Conservation (phyloP, 1,140 invertebrate genomes). For the Euglossa dilemma region DNA sequence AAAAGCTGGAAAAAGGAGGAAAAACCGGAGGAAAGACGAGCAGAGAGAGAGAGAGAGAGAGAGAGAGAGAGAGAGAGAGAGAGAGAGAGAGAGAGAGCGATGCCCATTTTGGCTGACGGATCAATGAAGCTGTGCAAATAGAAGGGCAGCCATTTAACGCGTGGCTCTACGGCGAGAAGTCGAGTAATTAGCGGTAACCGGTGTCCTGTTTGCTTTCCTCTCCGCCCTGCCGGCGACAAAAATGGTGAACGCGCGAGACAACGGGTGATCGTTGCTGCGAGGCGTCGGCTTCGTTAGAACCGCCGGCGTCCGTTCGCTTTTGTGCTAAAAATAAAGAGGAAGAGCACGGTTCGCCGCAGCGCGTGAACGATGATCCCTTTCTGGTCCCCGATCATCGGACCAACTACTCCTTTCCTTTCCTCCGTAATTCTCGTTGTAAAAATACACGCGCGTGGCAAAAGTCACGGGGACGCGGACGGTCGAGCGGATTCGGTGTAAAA, state of each 20-base stretch:
- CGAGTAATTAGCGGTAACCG: constrained; percentile 44
- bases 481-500: neutral
- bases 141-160: neutral
- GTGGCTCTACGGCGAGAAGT: constrained; percentile 18
- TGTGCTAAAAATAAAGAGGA: constrained; percentile 36
- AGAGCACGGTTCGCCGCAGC: neutral
- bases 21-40: neutral
- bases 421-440: neutral
- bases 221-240: constrained; percentile 7
- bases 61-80: no score
- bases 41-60: no score
- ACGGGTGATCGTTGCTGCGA: constrained; percentile 8
- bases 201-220: constrained; percentile 9
- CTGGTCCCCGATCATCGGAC: neutral
- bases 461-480: no score
- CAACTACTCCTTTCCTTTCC: neutral
- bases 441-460: neutral
- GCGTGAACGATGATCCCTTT: constrained; percentile 19
- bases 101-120: neutral
- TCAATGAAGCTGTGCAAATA: constrained; percentile 39
- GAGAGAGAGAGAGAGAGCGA: no score
- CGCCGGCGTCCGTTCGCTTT: neutral
- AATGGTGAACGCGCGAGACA: constrained; percentile 13
- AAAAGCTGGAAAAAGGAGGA: neutral
- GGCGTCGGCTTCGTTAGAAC: constrained; percentile 36